Evolutionary conservation across 2,888 invertebrate species (phyloP), one percentile per base, ranked within the genome.

Genomic region (Agriopis marginaria): DNA sequence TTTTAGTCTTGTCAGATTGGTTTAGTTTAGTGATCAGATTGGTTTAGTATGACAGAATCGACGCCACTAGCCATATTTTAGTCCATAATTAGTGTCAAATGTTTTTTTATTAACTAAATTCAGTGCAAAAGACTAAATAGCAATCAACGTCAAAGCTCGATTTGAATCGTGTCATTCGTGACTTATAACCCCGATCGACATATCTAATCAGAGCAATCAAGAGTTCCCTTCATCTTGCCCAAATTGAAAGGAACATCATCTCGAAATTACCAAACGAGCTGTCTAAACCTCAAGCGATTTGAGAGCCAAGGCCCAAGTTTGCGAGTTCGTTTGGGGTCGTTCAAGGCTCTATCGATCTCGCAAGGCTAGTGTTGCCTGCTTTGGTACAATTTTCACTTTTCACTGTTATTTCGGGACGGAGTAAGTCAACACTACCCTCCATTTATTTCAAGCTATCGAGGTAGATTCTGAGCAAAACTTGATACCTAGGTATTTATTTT

Each of bases 331-430:
- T 76, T 68, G 72, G 77, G 74, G 80, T 86, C 89, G 90, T 91
- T 91, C 90, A 91, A 93, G 93, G 93, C 88, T 91, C 86, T 92
- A 93, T 92, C 86, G 92, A 93, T 92, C 90, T 83, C 86, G 87
- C 88, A 89, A 90, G 89, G 88, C 89, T 72, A 71, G 69, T 10
- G 8, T 42, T 42, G 8, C 65, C 69, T 77, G 77, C 74, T 84
- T 78, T 84, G 85, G 77, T 76, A 75, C 75, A 75, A 77, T 85
- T 85, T 85, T 80, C 77, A 84, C 80, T 79, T 82, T 82, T 78
- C 73, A 12, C 14, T 44, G 61, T 64, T 58, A 68, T 64, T 71
- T 65, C 53, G 47, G 63, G 47, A 51, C 47, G 63, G 32, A 32
- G 32, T 11, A 54, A 66, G 17, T 55, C 55, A 49, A 63, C 47